Conservation (phyloP, 2,888 invertebrate genomes). For the Orgyia antiqua region DNA sequence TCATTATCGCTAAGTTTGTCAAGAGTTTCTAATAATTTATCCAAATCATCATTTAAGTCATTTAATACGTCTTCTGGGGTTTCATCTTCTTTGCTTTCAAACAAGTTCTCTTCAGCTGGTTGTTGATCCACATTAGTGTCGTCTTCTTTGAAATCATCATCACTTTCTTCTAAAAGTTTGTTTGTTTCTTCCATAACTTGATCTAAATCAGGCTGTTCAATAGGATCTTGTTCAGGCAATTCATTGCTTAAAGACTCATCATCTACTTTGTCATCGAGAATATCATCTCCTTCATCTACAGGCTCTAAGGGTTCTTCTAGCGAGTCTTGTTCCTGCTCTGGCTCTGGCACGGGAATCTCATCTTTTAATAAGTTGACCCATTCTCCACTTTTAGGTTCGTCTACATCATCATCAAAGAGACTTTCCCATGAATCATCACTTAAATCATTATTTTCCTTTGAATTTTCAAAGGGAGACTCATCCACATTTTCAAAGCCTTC, state of each 20-base stretch:
- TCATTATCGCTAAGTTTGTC: constrained; percentile 34
- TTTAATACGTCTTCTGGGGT: constrained; percentile 36
- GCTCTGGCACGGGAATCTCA: neutral
- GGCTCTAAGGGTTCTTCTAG: neutral
- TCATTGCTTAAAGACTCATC: too few species aligned
- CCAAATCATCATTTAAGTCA: constrained; percentile 48
- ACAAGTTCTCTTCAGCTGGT: constrained; percentile 8
- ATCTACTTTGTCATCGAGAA: neutral
- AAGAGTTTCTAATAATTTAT: constrained; percentile 41
- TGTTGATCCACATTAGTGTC: neutral
- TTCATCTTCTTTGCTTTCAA: constrained; percentile 24
- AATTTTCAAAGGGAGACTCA: constrained; percentile 6
- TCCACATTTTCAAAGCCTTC: constrained; percentile 5
- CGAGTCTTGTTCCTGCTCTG: neutral
- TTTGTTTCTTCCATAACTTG: constrained; percentile 20
- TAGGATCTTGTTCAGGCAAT: neutral
- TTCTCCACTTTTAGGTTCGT: too few species aligned
- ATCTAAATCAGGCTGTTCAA: constrained; percentile 3
- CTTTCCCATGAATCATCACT: constrained; percentile 4
- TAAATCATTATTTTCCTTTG: constrained; percentile 6
- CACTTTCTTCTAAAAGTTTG: constrained; percentile 29
- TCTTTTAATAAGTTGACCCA: constrained; percentile 1
- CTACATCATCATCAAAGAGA: neutral
- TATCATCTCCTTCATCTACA: neutral
- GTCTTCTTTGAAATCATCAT: constrained; percentile 8